A percentile compares a stretch with the other conserved stretches of the same genome.
phyloP scores from a whole-genome alignment of 2,888 invertebrate species.

The Camptogramma bilineatum region DNA sequence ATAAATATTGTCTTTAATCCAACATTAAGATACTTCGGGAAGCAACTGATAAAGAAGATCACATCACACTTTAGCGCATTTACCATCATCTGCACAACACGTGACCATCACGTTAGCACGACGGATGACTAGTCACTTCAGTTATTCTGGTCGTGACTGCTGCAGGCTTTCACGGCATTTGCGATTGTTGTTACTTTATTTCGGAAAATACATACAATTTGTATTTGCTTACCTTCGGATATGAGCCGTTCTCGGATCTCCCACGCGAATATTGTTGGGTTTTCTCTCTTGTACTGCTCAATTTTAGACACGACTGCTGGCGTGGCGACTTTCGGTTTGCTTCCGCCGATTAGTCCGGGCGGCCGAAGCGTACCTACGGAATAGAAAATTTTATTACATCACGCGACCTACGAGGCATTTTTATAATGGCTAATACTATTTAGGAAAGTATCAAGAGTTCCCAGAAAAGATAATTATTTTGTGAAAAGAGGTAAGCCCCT shows the following conservation, averaged over 20 bases:
- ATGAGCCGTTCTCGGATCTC: conserved; percentile 98
- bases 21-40: neutral
- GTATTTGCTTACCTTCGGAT: conserved; percentile 92
- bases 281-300: conserved; percentile 98
- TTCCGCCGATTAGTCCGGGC: conserved; percentile 96
- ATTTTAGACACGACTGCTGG: conserved; percentile 99
- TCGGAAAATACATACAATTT: conserved; percentile 42
- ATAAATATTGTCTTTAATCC: neutral
- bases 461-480: neutral
- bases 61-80: conserved; percentile 18
- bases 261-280: conserved; percentile 99
- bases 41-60: conserved; percentile 5
- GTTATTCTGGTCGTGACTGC: conserved; percentile 64
- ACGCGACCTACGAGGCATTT: conserved; percentile 13
- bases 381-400: conserved; percentile 25
- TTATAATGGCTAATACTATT: neutral
- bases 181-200: conserved; percentile 37
- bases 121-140: conserved; percentile 31
- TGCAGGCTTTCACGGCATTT: conserved; percentile 59
- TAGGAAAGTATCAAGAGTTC: neutral
- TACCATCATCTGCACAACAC: conserved; percentile 16
- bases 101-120: conserved; percentile 32
- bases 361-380: conserved; percentile 92
- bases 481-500: neutral
- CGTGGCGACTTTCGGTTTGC: conserved; percentile 98